Conservation (phyloP, 2,113 vertebrate species). For the Ondatra zibethicus region DNA sequence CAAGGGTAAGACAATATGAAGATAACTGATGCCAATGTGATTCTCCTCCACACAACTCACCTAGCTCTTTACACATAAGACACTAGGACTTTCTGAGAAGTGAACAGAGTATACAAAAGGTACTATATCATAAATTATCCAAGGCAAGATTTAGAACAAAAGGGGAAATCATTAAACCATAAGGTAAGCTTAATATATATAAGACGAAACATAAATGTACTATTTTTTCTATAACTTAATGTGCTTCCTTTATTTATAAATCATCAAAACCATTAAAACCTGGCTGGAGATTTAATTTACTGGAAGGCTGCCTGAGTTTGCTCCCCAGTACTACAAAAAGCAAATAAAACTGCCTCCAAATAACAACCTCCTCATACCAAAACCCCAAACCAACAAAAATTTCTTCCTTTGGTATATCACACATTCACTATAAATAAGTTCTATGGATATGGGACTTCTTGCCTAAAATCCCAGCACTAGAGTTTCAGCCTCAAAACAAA, state of each 20-base stretch:
- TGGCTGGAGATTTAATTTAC: neutral
- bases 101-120: neutral
- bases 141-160: conserved; percentile 40
- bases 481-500: neutral
- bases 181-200: conserved; percentile 49
- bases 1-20: conserved; percentile 73
- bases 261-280: conserved; percentile 33
- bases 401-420: neutral
- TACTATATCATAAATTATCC: conserved; percentile 13
- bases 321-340: neutral
- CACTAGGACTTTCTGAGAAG: conserved; percentile 22
- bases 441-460: neutral
- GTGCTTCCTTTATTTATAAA: conserved; percentile 3
- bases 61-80: conserved; percentile 4
- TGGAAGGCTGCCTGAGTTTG: neutral
- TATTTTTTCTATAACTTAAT: conserved; percentile 43
- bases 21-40: neutral
- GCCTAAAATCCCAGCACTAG: neutral
- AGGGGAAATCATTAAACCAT: conserved; percentile 56
- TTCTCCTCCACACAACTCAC: neutral
- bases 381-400: neutral
- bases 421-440: neutral
- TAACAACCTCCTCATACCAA: neutral
- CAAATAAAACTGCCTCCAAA: neutral
- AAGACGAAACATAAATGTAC: conserved; percentile 35